Percentiles rank a stretch among this genome's conserved stretches.
Conservation (phyloP, 2,797 vertebrate species). For the Peromyscus melanophrys region DNA sequence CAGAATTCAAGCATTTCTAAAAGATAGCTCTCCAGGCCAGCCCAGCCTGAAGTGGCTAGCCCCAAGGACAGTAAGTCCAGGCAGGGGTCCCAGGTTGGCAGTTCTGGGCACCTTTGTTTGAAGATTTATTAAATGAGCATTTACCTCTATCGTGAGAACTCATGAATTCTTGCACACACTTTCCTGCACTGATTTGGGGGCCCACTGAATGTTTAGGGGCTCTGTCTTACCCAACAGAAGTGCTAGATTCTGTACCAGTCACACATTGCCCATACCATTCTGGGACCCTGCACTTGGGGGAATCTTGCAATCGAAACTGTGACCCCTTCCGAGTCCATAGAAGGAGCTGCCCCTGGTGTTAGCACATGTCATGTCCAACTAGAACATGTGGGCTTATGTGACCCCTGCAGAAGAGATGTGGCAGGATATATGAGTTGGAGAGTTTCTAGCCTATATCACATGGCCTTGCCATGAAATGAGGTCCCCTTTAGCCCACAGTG, state of each 20-base stretch:
- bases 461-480: fast-evolving
- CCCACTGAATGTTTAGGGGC: too few relatives aligned
- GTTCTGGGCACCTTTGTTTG: too few relatives aligned
- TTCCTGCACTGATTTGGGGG: neutral
- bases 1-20: neutral
- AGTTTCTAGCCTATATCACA: too few relatives aligned
- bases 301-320: too few relatives aligned
- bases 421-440: too few relatives aligned
- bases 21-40: neutral
- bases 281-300: neutral
- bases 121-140: neutral
- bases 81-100: neutral
- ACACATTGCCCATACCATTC: neutral
- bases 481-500: too few relatives aligned
- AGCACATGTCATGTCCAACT: neutral
- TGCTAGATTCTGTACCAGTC: neutral
- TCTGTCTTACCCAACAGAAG: neutral
- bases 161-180: neutral
- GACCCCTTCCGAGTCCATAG: neutral
- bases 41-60: neutral
- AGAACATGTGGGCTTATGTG: too few relatives aligned
- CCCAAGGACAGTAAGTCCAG: neutral
- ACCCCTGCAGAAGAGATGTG: neutral
- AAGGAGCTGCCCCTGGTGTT: fast-evolving
- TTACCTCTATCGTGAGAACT: neutral